Conservation (phyloP, 2,113 vertebrate genomes). For the Tychaedon coryphoeus region DNA sequence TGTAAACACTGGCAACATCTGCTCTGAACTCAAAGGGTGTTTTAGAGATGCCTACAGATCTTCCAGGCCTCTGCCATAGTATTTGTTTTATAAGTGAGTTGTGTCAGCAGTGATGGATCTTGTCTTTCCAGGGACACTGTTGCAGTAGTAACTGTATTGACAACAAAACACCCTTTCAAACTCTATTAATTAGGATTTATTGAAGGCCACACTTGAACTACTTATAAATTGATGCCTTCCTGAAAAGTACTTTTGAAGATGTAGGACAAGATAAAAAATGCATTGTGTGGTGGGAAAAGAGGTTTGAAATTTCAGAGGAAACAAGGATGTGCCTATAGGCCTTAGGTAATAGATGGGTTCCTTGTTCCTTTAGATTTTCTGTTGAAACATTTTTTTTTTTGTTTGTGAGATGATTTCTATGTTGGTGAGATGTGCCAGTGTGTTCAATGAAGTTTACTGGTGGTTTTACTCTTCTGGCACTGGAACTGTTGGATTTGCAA, state of each 20-base stretch:
- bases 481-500: neutral
- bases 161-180: neutral
- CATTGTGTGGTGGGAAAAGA: neutral
- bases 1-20: constrained; percentile 66
- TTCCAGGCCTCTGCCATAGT: neutral
- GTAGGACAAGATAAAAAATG: neutral
- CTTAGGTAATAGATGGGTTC: neutral
- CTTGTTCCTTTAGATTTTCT: neutral
- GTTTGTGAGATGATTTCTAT: neutral
- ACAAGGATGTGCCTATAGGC: accelerated
- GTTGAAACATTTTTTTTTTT: neutral
- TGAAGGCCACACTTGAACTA: neutral
- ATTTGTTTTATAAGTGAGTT: neutral
- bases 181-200: neutral
- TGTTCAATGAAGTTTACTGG: neutral
- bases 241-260: constrained; percentile 17
- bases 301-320: neutral
- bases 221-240: neutral
- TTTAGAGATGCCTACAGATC: constrained; percentile 20
- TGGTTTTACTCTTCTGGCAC: neutral
- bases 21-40: constrained; percentile 21
- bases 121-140: neutral
- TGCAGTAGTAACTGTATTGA: neutral
- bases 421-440: neutral
- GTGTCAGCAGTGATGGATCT: neutral